Evolutionary conservation across 2,113 vertebrate species (phyloP).

Genomic region (Gobio gobio): DNA sequence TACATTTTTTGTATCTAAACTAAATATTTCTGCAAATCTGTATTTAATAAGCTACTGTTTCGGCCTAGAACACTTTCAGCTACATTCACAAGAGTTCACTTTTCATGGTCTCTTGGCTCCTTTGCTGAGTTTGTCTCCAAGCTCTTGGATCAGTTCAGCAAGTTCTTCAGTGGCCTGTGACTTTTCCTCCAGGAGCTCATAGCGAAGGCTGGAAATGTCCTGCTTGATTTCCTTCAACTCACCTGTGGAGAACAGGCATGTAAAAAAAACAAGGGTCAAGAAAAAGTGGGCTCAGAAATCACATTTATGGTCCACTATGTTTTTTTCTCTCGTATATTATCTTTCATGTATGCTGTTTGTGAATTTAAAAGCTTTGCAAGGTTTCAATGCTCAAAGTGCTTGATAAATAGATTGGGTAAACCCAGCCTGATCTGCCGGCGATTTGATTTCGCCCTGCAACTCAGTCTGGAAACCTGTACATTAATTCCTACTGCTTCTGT

Average conservation of each 20-base stretch:
- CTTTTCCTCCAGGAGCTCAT: conserved; percentile 87
- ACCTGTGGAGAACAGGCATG: conserved; percentile 39
- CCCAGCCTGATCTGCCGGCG: too few relatives aligned
- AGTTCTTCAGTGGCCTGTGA: conserved; percentile 81
- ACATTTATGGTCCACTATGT: too few relatives aligned
- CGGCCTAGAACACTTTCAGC: background rate
- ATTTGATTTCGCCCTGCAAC: too few relatives aligned
- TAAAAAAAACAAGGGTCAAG: background rate
- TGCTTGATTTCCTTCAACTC: conserved; percentile 85
- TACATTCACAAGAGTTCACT: background rate
- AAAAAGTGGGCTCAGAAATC: background rate
- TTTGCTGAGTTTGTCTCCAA: conserved; percentile 82
- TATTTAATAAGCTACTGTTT: background rate
- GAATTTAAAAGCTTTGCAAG: too few relatives aligned
- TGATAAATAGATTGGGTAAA: too few relatives aligned
- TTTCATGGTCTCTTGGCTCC: conserved; percentile 50
- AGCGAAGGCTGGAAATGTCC: conserved; percentile 88
- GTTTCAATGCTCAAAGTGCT: too few relatives aligned
- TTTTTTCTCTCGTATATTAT: too few relatives aligned
- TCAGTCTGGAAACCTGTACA: too few relatives aligned
- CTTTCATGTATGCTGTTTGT: background rate
- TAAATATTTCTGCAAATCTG: background rate
- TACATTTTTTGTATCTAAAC: conserved; percentile 9
- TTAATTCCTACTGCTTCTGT: too few relatives aligned
- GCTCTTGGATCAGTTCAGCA: conserved; percentile 84